Evolutionary conservation across 2,113 vertebrate species (phyloP).

Genomic region (Glaucidium brasilianum): DNA sequence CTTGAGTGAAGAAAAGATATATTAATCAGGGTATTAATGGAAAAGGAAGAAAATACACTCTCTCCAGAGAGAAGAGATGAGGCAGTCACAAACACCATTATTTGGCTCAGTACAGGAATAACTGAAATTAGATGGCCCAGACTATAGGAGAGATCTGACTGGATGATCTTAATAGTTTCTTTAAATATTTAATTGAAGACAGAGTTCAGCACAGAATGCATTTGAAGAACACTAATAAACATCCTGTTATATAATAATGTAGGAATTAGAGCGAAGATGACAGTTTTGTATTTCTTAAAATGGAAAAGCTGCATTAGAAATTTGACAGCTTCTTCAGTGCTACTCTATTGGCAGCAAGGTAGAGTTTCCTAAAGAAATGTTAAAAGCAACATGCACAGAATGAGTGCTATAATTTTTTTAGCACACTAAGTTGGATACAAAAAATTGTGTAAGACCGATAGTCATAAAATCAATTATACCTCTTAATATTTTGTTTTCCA

Average conservation of each 20-base stretch:
- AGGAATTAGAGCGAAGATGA: neutral
- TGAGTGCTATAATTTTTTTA: neutral
- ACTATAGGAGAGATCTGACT: neutral
- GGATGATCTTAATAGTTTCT: neutral
- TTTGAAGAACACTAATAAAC: neutral
- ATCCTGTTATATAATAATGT: neutral
- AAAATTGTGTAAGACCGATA: neutral
- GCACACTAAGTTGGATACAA: neutral
- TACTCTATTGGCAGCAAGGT: neutral
- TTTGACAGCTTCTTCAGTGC: neutral
- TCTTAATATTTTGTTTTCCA: neutral
- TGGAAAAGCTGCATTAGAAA: neutral
- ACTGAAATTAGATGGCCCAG: neutral
- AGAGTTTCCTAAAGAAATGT: neutral
- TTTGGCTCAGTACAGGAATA: neutral
- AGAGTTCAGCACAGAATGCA: neutral
- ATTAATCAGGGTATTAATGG: conserved; percentile 43
- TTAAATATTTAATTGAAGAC: neutral
- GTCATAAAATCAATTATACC: neutral
- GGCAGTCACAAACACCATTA: neutral
- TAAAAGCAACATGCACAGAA: neutral
- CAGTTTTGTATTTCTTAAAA: neutral
- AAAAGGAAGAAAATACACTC: neutral
- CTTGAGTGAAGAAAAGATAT: conserved; percentile 24
- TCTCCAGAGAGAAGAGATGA: neutral